phyloP scores from a whole-genome alignment of 2,797 vertebrate species.

The Malacoraja senta region DNA sequence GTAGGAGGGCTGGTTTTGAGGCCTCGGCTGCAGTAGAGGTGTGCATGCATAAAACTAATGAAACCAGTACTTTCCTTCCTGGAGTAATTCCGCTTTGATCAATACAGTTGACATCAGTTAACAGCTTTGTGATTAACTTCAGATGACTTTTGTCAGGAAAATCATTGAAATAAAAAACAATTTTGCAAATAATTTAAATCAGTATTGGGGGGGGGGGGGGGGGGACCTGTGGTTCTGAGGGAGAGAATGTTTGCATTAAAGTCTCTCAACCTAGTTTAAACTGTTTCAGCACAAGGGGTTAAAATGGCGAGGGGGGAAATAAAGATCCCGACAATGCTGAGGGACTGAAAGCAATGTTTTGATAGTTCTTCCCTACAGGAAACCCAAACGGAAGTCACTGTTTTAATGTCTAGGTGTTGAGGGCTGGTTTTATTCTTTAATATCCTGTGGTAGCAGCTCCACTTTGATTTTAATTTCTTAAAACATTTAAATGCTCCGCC shows the following conservation, averaged over 20 bases:
- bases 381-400: constrained; percentile 5
- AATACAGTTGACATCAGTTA: constrained; percentile 26
- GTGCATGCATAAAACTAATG: neutral
- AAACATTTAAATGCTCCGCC: constrained; percentile 28
- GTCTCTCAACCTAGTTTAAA: neutral
- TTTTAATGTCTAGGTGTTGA: constrained; percentile 33
- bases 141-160: neutral
- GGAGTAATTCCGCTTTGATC: neutral
- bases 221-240: neutral
- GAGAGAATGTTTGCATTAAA: neutral
- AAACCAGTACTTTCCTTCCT: constrained; percentile 11
- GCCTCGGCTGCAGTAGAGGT: neutral
- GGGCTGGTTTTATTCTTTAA: constrained; percentile 34
- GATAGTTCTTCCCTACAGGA: constrained; percentile 12
- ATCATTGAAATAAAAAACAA: neutral
- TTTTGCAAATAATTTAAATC: neutral
- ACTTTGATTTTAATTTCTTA: constrained; percentile 37
- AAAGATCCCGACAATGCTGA: neutral
- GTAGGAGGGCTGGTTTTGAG: neutral
- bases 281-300: neutral
- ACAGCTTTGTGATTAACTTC: constrained; percentile 15
- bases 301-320: neutral
- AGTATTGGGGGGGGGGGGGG: neutral
- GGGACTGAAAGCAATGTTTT: constrained; percentile 17
- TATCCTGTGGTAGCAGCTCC: constrained; percentile 30